These are phyloP conservation scores for Discoglossus pictus DNA, from an alignment of 2,797 vertebrate genomes.

Conservation along the genomic window DNA sequence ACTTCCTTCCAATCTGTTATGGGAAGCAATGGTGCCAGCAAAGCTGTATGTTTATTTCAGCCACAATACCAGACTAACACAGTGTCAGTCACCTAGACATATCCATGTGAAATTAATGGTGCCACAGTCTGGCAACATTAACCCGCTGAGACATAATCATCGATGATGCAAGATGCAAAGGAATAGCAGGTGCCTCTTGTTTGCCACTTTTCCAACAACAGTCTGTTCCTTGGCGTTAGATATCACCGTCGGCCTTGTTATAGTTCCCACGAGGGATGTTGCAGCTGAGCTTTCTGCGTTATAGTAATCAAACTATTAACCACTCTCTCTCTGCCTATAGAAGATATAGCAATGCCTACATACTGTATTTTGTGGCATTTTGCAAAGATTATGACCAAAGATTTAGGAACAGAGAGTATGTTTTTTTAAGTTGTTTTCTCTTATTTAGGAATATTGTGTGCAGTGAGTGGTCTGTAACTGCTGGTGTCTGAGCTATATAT, in stretches of 20 bases:
- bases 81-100: background rate
- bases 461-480: too few relatives aligned
- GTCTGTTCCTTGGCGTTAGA: constrained; percentile 15
- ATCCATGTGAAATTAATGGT: constrained; percentile 6
- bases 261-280: background rate
- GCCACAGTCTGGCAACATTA: background rate
- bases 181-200: constrained; percentile 24
- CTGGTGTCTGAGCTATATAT: too few relatives aligned
- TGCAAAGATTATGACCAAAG: too few relatives aligned
- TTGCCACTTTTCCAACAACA: constrained; percentile 17
- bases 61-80: background rate
- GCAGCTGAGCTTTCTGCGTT: constrained; percentile 7
- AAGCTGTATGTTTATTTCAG: background rate
- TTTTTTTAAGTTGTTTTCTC: too few relatives aligned
- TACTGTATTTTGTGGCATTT: background rate
- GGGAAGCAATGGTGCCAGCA: background rate
- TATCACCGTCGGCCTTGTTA: background rate
- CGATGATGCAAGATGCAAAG: background rate
- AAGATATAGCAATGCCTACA: background rate
- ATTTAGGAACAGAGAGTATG: too few relatives aligned
- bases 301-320: constrained; percentile 36
- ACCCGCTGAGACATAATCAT: constrained; percentile 25
- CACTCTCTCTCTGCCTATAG: background rate
- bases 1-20: background rate
- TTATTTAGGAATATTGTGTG: too few relatives aligned